These are phyloP conservation scores for Aspidiotus rigidus DNA, from an alignment of 2,888 invertebrate genomes.

Conservation along the genomic window DNA sequence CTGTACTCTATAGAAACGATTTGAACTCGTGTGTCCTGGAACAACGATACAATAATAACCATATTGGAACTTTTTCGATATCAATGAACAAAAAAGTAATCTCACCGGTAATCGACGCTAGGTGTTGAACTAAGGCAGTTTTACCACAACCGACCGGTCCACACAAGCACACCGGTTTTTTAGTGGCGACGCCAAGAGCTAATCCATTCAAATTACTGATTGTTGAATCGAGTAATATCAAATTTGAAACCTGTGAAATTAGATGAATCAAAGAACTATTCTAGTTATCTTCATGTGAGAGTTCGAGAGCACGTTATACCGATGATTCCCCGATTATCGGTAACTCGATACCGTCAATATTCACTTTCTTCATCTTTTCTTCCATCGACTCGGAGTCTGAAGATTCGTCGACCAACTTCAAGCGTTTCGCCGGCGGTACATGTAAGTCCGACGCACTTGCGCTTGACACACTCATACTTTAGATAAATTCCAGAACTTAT, in stretches of 20 bases:
- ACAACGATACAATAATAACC: background rate
- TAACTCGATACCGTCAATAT: constrained; percentile 19
- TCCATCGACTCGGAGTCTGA: too few relatives aligned
- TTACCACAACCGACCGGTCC: constrained; percentile 94
- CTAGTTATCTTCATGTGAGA: background rate
- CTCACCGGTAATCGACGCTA: constrained; percentile 67
- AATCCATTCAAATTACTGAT: constrained; percentile 37
- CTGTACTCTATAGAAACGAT: constrained; percentile 72
- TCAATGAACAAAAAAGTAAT: constrained; percentile 3
- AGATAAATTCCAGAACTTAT: too few relatives aligned
- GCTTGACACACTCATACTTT: too few relatives aligned
- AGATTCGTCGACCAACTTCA: too few relatives aligned
- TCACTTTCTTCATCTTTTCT: background rate
- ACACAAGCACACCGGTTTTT: constrained; percentile 62
- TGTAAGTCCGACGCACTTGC: too few relatives aligned
- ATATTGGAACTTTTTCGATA: background rate
- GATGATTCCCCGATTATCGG: constrained; percentile 10
- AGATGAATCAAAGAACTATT: constrained; percentile 40
- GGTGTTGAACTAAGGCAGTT: constrained; percentile 76
- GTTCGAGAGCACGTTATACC: background rate
- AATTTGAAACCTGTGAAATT: constrained; percentile 21
- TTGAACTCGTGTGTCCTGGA: constrained; percentile 41
- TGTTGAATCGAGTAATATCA: constrained; percentile 32
- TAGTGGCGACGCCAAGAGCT: constrained; percentile 70
- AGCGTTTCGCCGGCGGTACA: too few relatives aligned